These are phyloP conservation scores for Neogobius melanostomus DNA, from an alignment of 2,113 vertebrate genomes.

Conservation along the genomic window DNA sequence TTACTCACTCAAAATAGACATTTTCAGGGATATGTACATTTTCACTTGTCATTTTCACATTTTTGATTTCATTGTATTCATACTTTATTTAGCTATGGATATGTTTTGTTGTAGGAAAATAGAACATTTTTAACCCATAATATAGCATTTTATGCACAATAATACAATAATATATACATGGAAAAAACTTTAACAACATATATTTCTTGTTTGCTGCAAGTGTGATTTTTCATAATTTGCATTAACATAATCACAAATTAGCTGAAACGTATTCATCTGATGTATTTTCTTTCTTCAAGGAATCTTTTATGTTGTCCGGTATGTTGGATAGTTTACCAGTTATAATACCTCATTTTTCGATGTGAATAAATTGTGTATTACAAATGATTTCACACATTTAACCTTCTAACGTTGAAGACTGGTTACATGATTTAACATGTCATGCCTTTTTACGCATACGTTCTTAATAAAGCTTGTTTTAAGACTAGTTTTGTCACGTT, in stretches of 20 bases:
- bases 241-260: not conserved
- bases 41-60: conserved; percentile 59
- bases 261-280: not conserved
- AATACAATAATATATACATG: not conserved
- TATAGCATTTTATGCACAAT: conserved; percentile 6
- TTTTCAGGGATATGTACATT: conserved; percentile 73
- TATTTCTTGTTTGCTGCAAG: conserved; percentile 36
- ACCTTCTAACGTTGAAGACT: not conserved
- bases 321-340: not conserved
- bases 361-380: not conserved
- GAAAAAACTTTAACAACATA: not conserved
- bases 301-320: not conserved
- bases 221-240: conserved; percentile 56
- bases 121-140: not conserved
- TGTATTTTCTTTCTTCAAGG: not conserved
- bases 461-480: not conserved
- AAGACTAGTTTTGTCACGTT: conserved; percentile 20
- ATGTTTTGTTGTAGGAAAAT: conserved; percentile 20
- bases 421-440: not conserved
- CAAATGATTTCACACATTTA: not conserved
- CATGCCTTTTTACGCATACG: not conserved
- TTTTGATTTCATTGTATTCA: conserved; percentile 50
- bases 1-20: conserved; percentile 16
- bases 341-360: conserved; percentile 3
- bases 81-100: conserved; percentile 26